Percentiles rank a stretch among this genome's conserved stretches.
Conservation (phyloP, 2,797 vertebrate species). For the Euphonia xanthogaster region DNA sequence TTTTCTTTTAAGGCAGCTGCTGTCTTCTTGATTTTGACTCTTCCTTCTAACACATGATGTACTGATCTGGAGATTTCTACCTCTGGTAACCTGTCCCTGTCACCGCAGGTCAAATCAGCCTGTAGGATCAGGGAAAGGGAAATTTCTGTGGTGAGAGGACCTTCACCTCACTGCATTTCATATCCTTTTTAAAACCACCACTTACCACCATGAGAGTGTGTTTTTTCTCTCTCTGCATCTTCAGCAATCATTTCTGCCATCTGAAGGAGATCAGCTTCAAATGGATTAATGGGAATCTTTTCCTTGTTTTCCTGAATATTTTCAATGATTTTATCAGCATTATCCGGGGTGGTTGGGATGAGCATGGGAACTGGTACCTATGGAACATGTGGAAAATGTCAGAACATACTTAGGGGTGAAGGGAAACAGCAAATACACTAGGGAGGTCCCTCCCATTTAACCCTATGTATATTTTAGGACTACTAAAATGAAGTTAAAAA, state of each 20-base stretch:
- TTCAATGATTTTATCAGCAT: conserved; percentile 84
- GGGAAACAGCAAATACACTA: background rate
- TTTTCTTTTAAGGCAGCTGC: background rate
- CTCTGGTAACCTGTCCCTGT: background rate
- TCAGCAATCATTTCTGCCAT: conserved; percentile 98
- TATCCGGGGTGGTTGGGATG: conserved; percentile 86
- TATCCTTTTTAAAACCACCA: background rate
- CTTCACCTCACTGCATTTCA: background rate
- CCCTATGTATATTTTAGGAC: background rate
- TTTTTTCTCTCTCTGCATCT: conserved; percentile 83
- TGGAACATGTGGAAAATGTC: background rate
- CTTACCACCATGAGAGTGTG: conserved; percentile 81
- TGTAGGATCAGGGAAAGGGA: background rate
- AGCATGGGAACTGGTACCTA: conserved; percentile 95
- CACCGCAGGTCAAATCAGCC: background rate
- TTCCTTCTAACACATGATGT: background rate
- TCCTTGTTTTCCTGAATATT: conserved; percentile 90
- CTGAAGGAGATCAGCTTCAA: conserved; percentile 94
- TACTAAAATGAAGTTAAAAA: background rate
- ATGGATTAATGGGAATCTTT: conserved; percentile 88
- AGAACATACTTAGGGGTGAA: background rate
- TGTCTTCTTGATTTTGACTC: background rate
- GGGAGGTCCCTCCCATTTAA: background rate
- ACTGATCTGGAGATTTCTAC: background rate
- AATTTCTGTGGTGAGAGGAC: background rate